Evolutionary conservation across 2,113 vertebrate genomes (phyloP).

Genomic region (Prolemur simus): DNA sequence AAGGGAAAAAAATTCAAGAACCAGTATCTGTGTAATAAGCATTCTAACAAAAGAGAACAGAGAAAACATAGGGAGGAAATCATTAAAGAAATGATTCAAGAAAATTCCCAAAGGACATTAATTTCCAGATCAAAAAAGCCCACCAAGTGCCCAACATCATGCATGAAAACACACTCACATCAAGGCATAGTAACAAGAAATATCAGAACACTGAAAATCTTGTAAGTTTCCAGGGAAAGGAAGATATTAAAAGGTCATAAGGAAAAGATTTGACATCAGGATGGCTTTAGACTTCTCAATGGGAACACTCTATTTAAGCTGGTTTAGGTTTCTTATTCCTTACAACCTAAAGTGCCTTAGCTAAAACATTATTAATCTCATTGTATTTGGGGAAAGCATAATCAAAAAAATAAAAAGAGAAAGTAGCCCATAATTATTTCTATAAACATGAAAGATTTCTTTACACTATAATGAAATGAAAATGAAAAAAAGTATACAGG

Average conservation of each 20-base stretch:
- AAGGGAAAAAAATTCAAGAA: background rate
- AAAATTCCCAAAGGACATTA: slow-evolving; percentile 41
- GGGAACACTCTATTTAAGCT: background rate
- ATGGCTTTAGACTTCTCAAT: background rate
- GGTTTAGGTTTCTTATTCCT: background rate
- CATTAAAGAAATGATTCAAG: slow-evolving; percentile 39
- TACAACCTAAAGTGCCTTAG: background rate
- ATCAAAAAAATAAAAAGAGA: slow-evolving; percentile 3
- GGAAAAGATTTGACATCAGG: slow-evolving; percentile 1
- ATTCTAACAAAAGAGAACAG: background rate
- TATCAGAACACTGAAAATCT: slow-evolving; percentile 37
- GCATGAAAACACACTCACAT: background rate
- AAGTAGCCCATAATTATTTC: slow-evolving; percentile 2
- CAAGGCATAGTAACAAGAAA: background rate
- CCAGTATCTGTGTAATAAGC: background rate
- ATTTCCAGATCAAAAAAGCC: slow-evolving; percentile 3
- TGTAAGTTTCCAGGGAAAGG: background rate
- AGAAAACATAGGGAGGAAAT: background rate
- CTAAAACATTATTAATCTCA: slow-evolving; percentile 15
- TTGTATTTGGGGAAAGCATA: background rate
- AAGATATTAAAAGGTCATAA: background rate
- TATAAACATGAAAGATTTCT: slow-evolving; percentile 25
- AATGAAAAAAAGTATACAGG: background rate
- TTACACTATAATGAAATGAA: slow-evolving; percentile 39
- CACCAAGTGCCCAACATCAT: background rate